phyloP scores from a whole-genome alignment of 2,797 vertebrate genomes.

The Clarias platycephalus region DNA sequence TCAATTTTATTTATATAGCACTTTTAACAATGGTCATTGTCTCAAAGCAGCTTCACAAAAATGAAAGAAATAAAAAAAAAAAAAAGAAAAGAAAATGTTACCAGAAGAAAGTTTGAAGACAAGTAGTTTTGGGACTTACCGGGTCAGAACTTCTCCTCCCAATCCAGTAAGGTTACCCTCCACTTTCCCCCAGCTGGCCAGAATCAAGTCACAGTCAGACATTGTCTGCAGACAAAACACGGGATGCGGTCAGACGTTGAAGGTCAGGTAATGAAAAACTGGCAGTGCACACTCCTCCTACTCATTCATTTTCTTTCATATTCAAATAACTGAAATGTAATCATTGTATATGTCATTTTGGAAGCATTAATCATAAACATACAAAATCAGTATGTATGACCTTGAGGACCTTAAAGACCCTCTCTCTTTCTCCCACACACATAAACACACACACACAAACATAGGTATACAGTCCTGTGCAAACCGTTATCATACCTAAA shows the following conservation, averaged over 20 bases:
- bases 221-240: slow-evolving; percentile 60
- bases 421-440: not conserved
- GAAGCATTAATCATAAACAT: too few species aligned
- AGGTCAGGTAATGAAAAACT: slow-evolving; percentile 6
- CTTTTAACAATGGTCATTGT: too few species aligned
- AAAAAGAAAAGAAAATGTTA: too few species aligned
- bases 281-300: not conserved
- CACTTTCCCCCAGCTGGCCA: slow-evolving; percentile 70
- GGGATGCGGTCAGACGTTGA: not conserved
- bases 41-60: too few species aligned
- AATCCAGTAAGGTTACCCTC: slow-evolving; percentile 62
- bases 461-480: not conserved
- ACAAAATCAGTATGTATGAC: not conserved
- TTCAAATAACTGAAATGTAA: too few species aligned
- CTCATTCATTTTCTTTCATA: not conserved
- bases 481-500: not conserved
- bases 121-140: slow-evolving; percentile 63
- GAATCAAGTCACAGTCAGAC: slow-evolving; percentile 69
- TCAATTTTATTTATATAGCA: too few species aligned
- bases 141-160: slow-evolving; percentile 69
- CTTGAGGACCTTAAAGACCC: not conserved
- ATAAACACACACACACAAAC: slow-evolving; percentile 18
- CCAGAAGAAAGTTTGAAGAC: not conserved
- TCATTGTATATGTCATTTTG: too few species aligned
- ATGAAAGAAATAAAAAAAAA: too few species aligned